These are phyloP conservation scores for Rafetus swinhoei DNA, from an alignment of 2,113 vertebrate genomes.

Conservation along the genomic window DNA sequence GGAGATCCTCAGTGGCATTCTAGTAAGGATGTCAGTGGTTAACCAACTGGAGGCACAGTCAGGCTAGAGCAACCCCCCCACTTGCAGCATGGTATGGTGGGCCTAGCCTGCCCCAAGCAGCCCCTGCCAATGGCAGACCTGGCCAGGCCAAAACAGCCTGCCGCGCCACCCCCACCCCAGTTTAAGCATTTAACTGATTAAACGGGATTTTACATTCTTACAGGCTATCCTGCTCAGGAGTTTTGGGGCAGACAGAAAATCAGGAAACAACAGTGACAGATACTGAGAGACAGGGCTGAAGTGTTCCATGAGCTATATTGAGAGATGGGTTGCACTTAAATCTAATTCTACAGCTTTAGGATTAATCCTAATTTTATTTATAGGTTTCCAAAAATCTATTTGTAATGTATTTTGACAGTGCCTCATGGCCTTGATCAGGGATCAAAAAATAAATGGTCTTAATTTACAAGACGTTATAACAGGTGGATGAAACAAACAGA, in stretches of 20 bases:
- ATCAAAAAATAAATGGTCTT: neutral
- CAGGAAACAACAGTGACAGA: constrained; percentile 38
- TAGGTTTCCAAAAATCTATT: neutral
- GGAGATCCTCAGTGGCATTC: neutral
- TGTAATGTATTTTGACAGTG: neutral
- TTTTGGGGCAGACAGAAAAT: neutral
- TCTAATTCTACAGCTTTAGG: neutral
- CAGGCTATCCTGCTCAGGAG: neutral
- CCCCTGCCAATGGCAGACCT: no score
- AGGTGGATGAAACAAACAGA: neutral
- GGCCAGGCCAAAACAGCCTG: no score
- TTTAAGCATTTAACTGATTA: no score
- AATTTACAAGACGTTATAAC: neutral
- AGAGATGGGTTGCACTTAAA: neutral
- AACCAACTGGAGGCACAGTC: no score
- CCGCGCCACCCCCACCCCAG: no score
- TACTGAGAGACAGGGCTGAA: neutral
- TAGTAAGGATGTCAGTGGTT: no score
- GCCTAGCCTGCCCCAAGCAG: no score
- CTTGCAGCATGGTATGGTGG: no score
- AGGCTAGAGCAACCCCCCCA: no score
- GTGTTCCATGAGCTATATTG: neutral
- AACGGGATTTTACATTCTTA: no score
- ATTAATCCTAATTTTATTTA: neutral
- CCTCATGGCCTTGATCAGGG: neutral